Evolutionary conservation across 2,888 invertebrate genomes (phyloP), one percentile per base, ranked within the genome.

Genomic region (Trichopria drosophilae): DNA sequence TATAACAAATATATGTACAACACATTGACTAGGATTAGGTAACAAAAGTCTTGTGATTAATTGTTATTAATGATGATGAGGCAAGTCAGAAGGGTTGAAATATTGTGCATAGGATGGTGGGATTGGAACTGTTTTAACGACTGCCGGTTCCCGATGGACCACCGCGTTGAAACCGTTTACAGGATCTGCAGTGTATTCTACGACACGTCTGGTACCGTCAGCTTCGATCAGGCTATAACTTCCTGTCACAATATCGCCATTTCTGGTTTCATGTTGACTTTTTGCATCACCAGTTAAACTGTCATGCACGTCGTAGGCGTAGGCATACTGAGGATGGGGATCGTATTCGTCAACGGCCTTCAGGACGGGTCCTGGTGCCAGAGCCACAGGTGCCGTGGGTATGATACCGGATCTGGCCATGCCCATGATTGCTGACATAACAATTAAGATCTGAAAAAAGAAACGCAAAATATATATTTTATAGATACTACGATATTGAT

Each of bases 81-180:
- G 51, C 36, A 60, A 55, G 3, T 50, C 51, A 35, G 60, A 59
- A 6, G 61, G 57, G 16, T 57, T 51, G 13, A 49, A 39, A 22
- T 37, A 57, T 3, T 16, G n/a, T 3, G 53, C 48, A 18, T 52
- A 43, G n/a, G 49, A 57, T 5, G 62, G 61, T 6, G 54, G 52
- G 1, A 51, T 58, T 19, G 55, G 54, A 23, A 55, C 41, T 6
- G 58, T 57, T 44, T 63, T 65, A 3, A 71, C 50, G 9, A 71
- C 55, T 4, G 62, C 58, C 1, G 71, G 72, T 51, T 72, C 70
- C 12, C 71, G 62, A 37, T 70, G 71, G 0, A 72, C 72, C 4
- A 72, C 65, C 3, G 72, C 72, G 49, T 72, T 72, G 51, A 72
- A 72, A 36, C 72, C 72, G 46, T 74, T 72, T 23, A 73, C 47